phyloP scores from a whole-genome alignment of 2,888 invertebrate genomes.

The Andrena praecox region DNA sequence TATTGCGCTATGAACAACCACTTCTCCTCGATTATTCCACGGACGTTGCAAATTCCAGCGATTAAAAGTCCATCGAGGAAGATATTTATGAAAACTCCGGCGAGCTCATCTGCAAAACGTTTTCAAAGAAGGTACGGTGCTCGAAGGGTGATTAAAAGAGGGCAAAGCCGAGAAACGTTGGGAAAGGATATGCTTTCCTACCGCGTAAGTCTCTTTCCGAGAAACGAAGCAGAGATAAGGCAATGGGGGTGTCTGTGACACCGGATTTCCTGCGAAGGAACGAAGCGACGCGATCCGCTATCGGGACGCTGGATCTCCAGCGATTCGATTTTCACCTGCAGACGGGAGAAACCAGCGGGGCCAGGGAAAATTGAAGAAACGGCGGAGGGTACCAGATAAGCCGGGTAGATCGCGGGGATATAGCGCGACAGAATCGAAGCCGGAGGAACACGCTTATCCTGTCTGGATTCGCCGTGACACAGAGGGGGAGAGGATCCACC shows the following conservation, averaged over 20 bases:
- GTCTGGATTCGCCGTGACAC: not conserved
- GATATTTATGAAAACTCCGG: not conserved
- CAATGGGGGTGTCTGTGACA: slow-evolving; percentile 6
- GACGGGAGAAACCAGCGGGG: not conserved
- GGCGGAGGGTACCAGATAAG: not conserved
- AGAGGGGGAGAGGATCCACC: not conserved
- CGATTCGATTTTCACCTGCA: slow-evolving; percentile 6
- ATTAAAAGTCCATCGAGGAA: not conserved
- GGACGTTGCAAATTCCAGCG: not conserved
- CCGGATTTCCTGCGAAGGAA: not conserved
- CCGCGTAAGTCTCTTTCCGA: not conserved
- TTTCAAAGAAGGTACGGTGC: not conserved
- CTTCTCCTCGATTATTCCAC: not conserved
- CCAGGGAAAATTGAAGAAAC: slow-evolving; percentile 36
- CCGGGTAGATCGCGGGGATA: not conserved
- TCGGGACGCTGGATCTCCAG: slow-evolving; percentile 5
- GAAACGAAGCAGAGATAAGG: slow-evolving; percentile 12
- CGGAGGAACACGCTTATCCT: not conserved
- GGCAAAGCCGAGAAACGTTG: not conserved
- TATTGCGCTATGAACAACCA: not conserved
- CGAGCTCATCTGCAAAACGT: not conserved
- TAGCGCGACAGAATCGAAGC: not conserved
- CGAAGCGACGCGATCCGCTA: not conserved
- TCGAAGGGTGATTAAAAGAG: not conserved
- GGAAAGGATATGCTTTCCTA: not conserved